These are phyloP conservation scores for Cyclina sinensis DNA, from an alignment of 1,140 invertebrate genomes.

Conservation along the genomic window DNA sequence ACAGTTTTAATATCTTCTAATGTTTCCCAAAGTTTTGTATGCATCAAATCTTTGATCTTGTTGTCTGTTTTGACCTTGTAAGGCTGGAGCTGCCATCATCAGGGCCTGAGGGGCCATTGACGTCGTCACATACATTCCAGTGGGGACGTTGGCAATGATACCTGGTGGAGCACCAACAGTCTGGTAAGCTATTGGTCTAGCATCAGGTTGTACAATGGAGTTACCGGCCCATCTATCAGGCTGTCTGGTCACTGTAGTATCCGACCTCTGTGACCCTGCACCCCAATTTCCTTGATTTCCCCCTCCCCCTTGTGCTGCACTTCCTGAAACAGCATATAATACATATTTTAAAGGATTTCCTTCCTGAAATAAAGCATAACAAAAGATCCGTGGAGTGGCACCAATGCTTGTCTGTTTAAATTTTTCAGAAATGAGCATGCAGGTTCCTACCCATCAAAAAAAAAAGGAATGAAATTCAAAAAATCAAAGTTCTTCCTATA, in stretches of 20 bases:
- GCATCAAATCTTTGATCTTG: constrained; percentile 69
- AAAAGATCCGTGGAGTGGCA: too few species aligned
- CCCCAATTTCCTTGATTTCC: constrained; percentile 39
- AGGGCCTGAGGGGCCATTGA: constrained; percentile 66
- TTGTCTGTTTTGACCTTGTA: constrained; percentile 47
- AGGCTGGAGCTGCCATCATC: constrained; percentile 58
- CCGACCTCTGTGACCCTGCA: constrained; percentile 35
- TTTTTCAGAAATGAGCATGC: too few species aligned
- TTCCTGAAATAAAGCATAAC: too few species aligned
- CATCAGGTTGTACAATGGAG: constrained; percentile 58
- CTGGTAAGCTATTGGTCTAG: constrained; percentile 65
- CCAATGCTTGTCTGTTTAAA: too few species aligned
- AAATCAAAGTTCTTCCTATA: too few species aligned
- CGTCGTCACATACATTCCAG: constrained; percentile 67
- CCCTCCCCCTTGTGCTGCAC: constrained; percentile 29
- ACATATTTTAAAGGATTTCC: neutral
- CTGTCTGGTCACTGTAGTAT: constrained; percentile 47
- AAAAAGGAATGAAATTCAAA: too few species aligned
- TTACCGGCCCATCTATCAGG: constrained; percentile 62
- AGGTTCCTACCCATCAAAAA: too few species aligned
- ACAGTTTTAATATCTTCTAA: constrained; percentile 52
- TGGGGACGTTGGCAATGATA: constrained; percentile 59
- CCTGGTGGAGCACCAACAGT: constrained; percentile 58
- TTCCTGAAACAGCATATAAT: constrained; percentile 29
- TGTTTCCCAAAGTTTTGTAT: constrained; percentile 57